Conservation (phyloP, 2,113 vertebrate species). For the Vimba vimba region DNA sequence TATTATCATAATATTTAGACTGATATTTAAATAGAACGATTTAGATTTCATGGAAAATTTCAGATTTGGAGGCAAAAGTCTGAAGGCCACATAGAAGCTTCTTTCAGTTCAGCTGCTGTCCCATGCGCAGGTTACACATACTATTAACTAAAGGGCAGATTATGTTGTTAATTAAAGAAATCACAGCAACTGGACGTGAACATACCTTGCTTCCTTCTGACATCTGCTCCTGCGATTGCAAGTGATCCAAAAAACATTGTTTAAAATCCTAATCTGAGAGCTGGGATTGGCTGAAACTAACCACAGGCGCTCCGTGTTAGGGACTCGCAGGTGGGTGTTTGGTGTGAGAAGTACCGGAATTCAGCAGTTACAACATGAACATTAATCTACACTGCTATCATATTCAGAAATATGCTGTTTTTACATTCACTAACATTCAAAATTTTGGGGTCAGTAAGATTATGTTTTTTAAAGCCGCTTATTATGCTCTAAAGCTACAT, state of each 20-base stretch:
- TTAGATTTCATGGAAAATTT: neutral
- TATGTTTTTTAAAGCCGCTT: neutral
- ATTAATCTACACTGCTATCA: neutral
- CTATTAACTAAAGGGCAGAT: conserved; percentile 46
- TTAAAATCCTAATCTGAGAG: conserved; percentile 68
- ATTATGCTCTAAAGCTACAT: neutral
- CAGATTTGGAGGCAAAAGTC: neutral
- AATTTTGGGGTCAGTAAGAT: neutral
- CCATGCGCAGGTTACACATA: conserved; percentile 57
- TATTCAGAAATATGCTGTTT: neutral
- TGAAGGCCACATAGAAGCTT: neutral
- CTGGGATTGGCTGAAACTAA: conserved; percentile 25
- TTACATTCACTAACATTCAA: neutral
- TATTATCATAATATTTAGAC: neutral
- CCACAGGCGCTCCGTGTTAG: conserved; percentile 31
- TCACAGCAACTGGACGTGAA: conserved; percentile 47
- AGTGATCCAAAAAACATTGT: conserved; percentile 82
- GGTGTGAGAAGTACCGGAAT: conserved; percentile 1
- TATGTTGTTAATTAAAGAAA: conserved; percentile 45
- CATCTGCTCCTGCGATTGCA: conserved; percentile 81
- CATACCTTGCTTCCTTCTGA: conserved; percentile 80
- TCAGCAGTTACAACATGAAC: neutral
- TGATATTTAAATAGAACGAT: neutral
- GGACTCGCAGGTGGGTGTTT: conserved; percentile 19
- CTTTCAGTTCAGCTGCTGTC: conserved; percentile 60